Evolutionary conservation across 2,888 invertebrate genomes (phyloP), one percentile per base, ranked within the genome.

Genomic region (Salticus scenicus): DNA sequence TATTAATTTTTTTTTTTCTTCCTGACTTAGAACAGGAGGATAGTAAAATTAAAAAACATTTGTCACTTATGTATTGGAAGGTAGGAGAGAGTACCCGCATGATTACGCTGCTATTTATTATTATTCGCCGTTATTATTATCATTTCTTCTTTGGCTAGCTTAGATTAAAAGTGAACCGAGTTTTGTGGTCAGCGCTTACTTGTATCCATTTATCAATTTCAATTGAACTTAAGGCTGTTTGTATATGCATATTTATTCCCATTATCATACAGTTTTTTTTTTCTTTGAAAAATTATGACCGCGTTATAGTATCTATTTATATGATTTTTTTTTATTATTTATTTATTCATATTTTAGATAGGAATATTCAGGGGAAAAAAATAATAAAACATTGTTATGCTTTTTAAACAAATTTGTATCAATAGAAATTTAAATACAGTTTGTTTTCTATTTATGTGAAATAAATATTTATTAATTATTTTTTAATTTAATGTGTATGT

Each of bases 31-130:
- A 28, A 66, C 28, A 42, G 28, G 28, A 14, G 63, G 64, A 37
- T 82, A 57, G 64, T 71, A 72, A 83, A 83, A 83, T 77, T 83
- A 77, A 83, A 82, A 77, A 83, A 83, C 83, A 83, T 83, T 83
- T 83, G 83, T 83, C 83, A 83, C 76, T 71, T 83, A 77, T 83
- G 67, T 72, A 72, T 67, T 24, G 37, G 20, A 27, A 24, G 74
- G 10, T 51, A 71, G 27, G 71, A 28, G 30, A 37, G 17, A 27
- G 12, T 28, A 10, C 12, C 69, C 31, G 28, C 63, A 28, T 67
- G 82, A 82, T 82, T 82, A 82, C 42, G 75, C 63, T 75, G 75
- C 75, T 82, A 82, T 82, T 82, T 82, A 82, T 82, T 82, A 82
- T 82, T 73, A 82, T 82, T 82, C 75, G 70, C 70, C 20, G 20